phyloP scores from a whole-genome alignment of 2,888 invertebrate species.

The Pyrgus malvae region DNA sequence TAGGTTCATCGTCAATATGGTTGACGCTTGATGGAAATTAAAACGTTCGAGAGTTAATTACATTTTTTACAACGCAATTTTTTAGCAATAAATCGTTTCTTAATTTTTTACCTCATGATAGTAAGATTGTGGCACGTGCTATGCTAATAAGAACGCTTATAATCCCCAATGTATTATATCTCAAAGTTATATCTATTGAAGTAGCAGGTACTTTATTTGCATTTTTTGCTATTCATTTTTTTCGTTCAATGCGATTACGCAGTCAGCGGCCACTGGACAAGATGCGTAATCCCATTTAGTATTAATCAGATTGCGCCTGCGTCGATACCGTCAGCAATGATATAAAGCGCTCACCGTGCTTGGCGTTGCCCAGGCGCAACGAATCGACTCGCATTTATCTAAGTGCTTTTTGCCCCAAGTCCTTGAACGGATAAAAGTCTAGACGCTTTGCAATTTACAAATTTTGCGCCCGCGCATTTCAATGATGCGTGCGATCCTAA shows the following conservation, averaged over 20 bases:
- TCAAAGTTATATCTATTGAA: neutral
- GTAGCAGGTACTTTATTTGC: neutral
- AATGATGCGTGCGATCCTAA: constrained; percentile 67
- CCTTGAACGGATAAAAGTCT: constrained; percentile 70
- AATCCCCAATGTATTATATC: neutral
- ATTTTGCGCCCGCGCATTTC: constrained; percentile 73
- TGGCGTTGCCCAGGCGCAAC: constrained; percentile 54
- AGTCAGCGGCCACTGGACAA: constrained; percentile 1
- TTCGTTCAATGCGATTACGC: constrained; percentile 2
- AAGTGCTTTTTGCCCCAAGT: constrained; percentile 52
- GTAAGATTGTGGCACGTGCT: neutral
- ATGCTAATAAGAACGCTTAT: neutral
- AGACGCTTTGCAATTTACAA: constrained; percentile 72
- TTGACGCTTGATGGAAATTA: neutral
- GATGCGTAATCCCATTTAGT: constrained; percentile 12
- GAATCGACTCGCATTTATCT: constrained; percentile 51
- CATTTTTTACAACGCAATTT: neutral
- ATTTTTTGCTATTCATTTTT: neutral
- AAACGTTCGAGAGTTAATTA: neutral
- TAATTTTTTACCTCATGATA: neutral
- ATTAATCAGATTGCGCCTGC: constrained; percentile 45
- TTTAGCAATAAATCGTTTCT: neutral
- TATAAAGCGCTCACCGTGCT: constrained; percentile 38
- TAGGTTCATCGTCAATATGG: neutral
- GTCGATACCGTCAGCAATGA: constrained; percentile 50